phyloP scores from a whole-genome alignment of 2,888 invertebrate genomes.

The Drosophila imparisetae region DNA sequence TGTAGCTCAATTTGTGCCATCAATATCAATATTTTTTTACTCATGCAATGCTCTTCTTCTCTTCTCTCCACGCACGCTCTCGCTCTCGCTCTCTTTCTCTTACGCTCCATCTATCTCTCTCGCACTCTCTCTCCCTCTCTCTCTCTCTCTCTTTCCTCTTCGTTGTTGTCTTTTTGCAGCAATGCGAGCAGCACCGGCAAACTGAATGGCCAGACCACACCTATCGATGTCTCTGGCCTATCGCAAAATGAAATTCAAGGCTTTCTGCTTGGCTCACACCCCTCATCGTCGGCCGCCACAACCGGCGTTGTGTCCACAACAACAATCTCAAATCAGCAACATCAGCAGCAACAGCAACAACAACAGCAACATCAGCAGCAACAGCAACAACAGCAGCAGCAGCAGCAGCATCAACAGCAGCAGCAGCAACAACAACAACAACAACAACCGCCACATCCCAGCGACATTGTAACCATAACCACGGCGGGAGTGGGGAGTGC shows the following conservation, averaged over 20 bases:
- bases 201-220: conserved; percentile 85
- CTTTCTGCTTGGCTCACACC: conserved; percentile 85
- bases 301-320: conserved; percentile 82
- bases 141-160: conserved; percentile 23
- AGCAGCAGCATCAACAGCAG: conserved; percentile 68
- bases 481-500: conserved; percentile 77
- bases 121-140: conserved; percentile 2
- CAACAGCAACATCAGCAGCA: conserved; percentile 70
- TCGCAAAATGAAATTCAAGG: conserved; percentile 86
- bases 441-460: conserved; percentile 75
- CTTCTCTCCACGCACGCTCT: conserved; percentile 2
- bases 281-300: conserved; percentile 82
- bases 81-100: conserved; percentile 22
- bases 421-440: conserved; percentile 64
- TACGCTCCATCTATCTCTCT: conserved; percentile 16
- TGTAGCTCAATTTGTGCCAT: conserved; percentile 19
- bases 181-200: conserved; percentile 83
- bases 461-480: conserved; percentile 81
- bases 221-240: conserved; percentile 85
- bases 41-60: conserved; percentile 39
- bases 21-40: conserved; percentile 22
- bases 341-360: conserved; percentile 71
- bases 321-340: conserved; percentile 78
- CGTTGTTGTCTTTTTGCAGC: conserved; percentile 67
- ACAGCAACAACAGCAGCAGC: conserved; percentile 67